A percentile compares a stretch with the other conserved stretches of the same genome.
These are phyloP conservation scores for Colletes collaris DNA, from an alignment of 2,888 invertebrate species.

Conservation along the genomic window DNA sequence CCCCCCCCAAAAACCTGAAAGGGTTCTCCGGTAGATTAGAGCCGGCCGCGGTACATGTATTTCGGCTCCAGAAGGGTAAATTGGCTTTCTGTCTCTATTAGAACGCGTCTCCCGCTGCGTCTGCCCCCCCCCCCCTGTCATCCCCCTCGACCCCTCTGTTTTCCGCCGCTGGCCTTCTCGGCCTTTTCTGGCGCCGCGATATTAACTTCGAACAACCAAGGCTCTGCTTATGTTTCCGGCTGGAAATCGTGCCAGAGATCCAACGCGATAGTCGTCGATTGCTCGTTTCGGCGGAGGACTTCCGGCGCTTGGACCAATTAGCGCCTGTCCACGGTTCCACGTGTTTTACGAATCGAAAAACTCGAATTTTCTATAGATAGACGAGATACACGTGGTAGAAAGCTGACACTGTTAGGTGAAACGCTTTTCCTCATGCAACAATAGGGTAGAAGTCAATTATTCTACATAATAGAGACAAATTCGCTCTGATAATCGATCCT, in stretches of 20 bases:
- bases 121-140: slow-evolving; percentile 10
- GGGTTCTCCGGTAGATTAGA: slow-evolving; percentile 78
- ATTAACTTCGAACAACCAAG: slow-evolving; percentile 12
- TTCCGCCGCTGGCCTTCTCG: slow-evolving; percentile 10
- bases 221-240: slow-evolving; percentile 15
- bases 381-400: too few species aligned
- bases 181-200: slow-evolving; percentile 26
- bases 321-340: too few species aligned
- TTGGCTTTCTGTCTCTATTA: slow-evolving; percentile 73
- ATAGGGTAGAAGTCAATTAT: too few species aligned
- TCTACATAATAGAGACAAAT: too few species aligned
- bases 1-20: slow-evolving; percentile 76
- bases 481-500: too few species aligned
- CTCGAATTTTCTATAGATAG: too few species aligned
- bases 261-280: slow-evolving; percentile 28
- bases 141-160: slow-evolving; percentile 9
- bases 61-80: slow-evolving; percentile 65
- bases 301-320: slow-evolving; percentile 18
- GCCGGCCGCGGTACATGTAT: slow-evolving; percentile 69
- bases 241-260: slow-evolving; percentile 30
- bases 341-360: too few species aligned
- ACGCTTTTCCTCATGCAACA: too few species aligned
- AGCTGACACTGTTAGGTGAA: too few species aligned
- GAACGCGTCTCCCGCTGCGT: slow-evolving; percentile 45
- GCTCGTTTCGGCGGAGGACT: not conserved